phyloP scores from a whole-genome alignment of 2,797 vertebrate genomes.

The Fratercula arctica region DNA sequence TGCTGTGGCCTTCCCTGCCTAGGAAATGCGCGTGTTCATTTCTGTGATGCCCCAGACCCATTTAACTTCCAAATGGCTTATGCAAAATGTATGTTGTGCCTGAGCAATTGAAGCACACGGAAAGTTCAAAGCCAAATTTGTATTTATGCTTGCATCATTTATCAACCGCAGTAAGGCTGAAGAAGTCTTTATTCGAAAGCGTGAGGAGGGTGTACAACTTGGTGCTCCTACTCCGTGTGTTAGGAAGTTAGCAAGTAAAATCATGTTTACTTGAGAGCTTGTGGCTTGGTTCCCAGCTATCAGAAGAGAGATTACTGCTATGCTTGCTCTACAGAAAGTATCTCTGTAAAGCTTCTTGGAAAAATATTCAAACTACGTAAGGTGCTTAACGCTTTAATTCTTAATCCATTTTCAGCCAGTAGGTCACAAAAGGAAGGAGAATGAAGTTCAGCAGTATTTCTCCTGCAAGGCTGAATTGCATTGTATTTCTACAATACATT shows the following conservation, averaged over 20 bases:
- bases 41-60: slow-evolving; percentile 36
- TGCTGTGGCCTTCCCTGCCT: slow-evolving; percentile 3
- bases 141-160: neutral
- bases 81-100: neutral
- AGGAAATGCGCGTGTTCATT: neutral
- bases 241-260: slow-evolving; percentile 1
- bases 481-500: neutral
- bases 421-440: neutral
- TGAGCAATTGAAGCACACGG: neutral
- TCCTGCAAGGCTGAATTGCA: neutral
- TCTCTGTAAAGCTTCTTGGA: neutral
- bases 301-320: neutral
- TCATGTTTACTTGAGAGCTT: neutral
- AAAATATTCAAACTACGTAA: neutral
- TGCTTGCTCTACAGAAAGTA: neutral
- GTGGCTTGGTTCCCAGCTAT: neutral
- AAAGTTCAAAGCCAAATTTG: neutral
- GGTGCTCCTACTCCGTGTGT: neutral
- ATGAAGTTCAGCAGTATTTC: neutral
- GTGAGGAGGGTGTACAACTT: neutral
- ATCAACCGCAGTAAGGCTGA: neutral
- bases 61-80: slow-evolving; percentile 78
- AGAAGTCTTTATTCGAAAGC: neutral
- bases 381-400: neutral
- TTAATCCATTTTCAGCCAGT: neutral